A percentile compares a stretch with the other conserved stretches of the same genome.
Evolutionary conservation across 2,797 vertebrate genomes (phyloP).

Genomic region (Tympanoctomys barrerae): DNA sequence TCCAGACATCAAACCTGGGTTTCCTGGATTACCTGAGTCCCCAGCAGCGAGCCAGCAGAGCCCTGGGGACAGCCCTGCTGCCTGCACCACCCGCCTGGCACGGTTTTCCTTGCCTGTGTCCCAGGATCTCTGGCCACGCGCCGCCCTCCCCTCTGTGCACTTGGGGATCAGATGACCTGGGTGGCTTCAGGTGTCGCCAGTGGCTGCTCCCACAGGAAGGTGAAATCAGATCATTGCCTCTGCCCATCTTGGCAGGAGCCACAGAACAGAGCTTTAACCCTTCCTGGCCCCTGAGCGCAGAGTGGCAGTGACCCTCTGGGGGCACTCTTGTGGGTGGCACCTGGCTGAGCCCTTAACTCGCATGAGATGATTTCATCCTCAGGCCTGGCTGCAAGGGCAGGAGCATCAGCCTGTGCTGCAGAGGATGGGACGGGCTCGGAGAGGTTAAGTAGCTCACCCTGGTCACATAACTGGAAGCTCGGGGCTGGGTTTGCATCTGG

Average conservation of each 20-base stretch:
- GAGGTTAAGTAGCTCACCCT: not conserved
- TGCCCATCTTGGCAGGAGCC: constrained; percentile 60
- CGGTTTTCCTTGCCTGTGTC: not conserved
- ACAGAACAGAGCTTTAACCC: constrained; percentile 42
- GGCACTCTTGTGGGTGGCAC: not conserved
- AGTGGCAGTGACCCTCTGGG: not conserved
- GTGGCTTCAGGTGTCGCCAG: constrained; percentile 74
- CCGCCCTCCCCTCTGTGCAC: constrained; percentile 59
- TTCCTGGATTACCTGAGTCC: constrained; percentile 76
- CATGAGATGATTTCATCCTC: not conserved
- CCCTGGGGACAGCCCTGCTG: not conserved
- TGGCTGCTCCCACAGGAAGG: constrained; percentile 78
- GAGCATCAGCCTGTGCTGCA: not conserved
- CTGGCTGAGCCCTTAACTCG: not conserved
- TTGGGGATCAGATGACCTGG: constrained; percentile 70
- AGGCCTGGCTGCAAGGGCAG: not conserved
- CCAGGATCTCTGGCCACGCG: constrained; percentile 82
- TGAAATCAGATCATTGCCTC: constrained; percentile 65
- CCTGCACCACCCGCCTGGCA: not conserved
- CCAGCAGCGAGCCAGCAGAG: not conserved
- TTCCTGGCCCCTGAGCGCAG: not conserved
- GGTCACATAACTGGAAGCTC: not conserved
- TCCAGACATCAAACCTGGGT: not conserved
- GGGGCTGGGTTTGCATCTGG: not conserved
- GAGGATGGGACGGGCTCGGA: not conserved